Evolutionary conservation across 2,888 invertebrate genomes (phyloP), one percentile per base, ranked within the genome.

Genomic region (Dasypogon diadema): DNA sequence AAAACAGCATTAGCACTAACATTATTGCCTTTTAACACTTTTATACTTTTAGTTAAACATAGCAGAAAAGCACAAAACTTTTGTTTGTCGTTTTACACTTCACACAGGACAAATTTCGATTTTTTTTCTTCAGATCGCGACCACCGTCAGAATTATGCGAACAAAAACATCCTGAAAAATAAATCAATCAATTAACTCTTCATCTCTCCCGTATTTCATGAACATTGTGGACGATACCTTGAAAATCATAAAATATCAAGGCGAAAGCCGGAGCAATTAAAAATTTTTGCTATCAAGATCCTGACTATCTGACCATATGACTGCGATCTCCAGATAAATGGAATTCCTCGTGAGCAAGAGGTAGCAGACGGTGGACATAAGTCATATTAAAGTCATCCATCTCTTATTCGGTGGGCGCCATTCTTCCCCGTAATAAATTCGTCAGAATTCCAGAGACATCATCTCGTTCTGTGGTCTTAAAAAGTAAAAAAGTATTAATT

Each of bases 151-250:
- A n/a, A n/a, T n/a, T n/a, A n/a, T n/a, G n/a, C n/a, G n/a, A n/a
- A n/a, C n/a, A 30, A 30, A 30, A 30, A 30, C 1, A 30, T 81
- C 82, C 80, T 80, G 80, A 81, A 81, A 83, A 84, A 85, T 85
- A 85, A 85, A 85, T 85, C 85, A 85, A 85, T 85, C 85, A 85
- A 85, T 85, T 85, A 84, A 84, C 84, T 83, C 55, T 84, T 79
- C 77, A 80, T 79, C 80, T 81, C 81, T 80, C 30, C 24, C 24
- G 22, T 16, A 37, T 34, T 30, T 22, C 24, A 21, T 21, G 12
- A 26, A 26, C 22, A 68, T 68, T 48, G 48, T 37, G 22, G 18
- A 26, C 16, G 16, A 22, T 24, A 0, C 68, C 48, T 24, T 26
- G 24, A n/a, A n/a, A n/a, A n/a, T 10, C 16, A 14, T 18, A 55